Conservation (phyloP, 2,888 invertebrate genomes). For the Alloscopus bannaensis region DNA sequence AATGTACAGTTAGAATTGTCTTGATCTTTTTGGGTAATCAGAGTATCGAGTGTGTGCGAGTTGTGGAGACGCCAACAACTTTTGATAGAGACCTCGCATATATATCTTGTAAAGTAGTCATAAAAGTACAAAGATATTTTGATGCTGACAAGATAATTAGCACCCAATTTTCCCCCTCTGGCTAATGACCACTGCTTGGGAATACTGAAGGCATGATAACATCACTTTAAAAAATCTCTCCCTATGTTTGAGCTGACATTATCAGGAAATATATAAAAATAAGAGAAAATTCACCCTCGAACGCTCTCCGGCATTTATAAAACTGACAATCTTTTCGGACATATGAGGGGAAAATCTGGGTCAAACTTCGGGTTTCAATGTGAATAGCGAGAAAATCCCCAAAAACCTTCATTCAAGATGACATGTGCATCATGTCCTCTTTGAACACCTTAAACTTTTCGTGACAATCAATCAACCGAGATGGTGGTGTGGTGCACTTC, state of each 20-base stretch:
- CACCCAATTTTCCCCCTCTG: slow-evolving; percentile 40
- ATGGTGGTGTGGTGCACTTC: no score
- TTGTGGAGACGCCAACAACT: no score
- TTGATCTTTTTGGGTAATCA: slow-evolving; percentile 9
- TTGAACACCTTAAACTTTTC: no score
- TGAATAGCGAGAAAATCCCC: not conserved
- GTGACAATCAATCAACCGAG: no score
- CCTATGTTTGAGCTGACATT: slow-evolving; percentile 9
- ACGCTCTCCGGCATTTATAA: slow-evolving; percentile 10
- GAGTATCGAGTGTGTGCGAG: no score
- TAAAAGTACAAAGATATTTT: slow-evolving; percentile 2
- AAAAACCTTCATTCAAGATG: no score
- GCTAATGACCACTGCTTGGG: slow-evolving; percentile 14
- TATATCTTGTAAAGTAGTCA: no score
- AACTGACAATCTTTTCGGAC: slow-evolving; percentile 6
- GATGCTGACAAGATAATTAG: slow-evolving; percentile 64
- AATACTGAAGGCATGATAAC: slow-evolving; percentile 36
- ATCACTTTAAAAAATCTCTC: slow-evolving; percentile 14
- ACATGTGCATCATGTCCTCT: no score
- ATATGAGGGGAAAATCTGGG: slow-evolving; percentile 25
- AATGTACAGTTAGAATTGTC: slow-evolving; percentile 36
- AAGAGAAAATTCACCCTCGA: slow-evolving; percentile 13
- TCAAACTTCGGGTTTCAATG: not conserved
- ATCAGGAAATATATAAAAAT: slow-evolving; percentile 8
- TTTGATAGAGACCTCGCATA: no score